These are phyloP conservation scores for Seriola rivoliana DNA, from an alignment of 2,113 vertebrate genomes.

Conservation along the genomic window DNA sequence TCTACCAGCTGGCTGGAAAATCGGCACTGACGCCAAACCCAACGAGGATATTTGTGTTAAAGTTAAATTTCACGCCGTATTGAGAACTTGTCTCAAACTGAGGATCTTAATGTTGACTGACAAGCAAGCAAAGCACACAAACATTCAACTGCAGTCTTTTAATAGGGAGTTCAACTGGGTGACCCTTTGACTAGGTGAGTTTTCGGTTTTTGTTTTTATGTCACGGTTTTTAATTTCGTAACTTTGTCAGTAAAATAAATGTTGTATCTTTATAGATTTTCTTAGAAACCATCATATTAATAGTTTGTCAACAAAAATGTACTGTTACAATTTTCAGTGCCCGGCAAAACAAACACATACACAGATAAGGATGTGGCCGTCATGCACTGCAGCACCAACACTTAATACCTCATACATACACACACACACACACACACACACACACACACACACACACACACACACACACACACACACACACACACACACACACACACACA, in stretches of 20 bases:
- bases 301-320: not conserved
- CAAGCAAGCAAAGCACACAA: not conserved
- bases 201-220: not conserved
- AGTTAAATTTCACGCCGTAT: not conserved
- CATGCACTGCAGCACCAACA: not conserved
- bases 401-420: no score
- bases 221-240: not conserved
- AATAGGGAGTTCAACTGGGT: not conserved
- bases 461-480: not conserved
- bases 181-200: not conserved
- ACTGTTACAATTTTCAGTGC: not conserved
- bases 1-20: not conserved
- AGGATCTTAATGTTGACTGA: not conserved
- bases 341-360: not conserved
- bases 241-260: not conserved
- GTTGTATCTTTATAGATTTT: not conserved
- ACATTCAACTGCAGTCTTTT: not conserved
- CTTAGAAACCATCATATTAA: not conserved
- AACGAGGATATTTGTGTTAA: not conserved
- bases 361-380: not conserved
- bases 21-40: not conserved
- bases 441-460: constrained; percentile 20
- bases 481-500: not conserved
- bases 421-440: constrained; percentile 30
- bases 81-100: not conserved